A percentile compares a stretch with the other conserved stretches of the same genome.
Evolutionary conservation across 2,888 invertebrate genomes (phyloP).

Genomic region (Drosophila maculinotata): DNA sequence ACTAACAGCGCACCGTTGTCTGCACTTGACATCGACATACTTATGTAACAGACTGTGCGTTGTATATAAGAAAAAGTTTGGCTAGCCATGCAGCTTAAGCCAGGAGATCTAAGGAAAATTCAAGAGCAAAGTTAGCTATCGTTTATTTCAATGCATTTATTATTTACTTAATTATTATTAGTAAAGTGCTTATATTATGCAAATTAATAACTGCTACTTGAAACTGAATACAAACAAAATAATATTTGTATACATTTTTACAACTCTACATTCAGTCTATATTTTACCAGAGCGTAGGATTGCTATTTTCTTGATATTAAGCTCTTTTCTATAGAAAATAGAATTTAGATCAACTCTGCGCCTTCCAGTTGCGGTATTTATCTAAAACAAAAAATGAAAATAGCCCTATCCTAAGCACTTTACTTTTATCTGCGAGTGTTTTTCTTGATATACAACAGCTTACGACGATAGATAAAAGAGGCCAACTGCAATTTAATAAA

Average conservation of each 20-base stretch:
- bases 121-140: too few species aligned
- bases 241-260: too few species aligned
- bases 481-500: constrained; percentile 50
- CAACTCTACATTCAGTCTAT: too few species aligned
- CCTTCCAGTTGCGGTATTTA: background rate
- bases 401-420: background rate
- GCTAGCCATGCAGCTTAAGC: background rate
- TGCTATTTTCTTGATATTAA: constrained; percentile 1
- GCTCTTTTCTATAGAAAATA: background rate
- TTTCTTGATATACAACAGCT: constrained; percentile 25
- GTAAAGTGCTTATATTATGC: too few species aligned
- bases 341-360: background rate
- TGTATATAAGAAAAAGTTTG: background rate
- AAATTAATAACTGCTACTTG: too few species aligned
- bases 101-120: background rate
- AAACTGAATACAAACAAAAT: too few species aligned
- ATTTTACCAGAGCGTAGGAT: background rate
- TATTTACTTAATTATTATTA: too few species aligned
- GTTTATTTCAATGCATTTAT: too few species aligned
- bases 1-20: constrained; percentile 15
- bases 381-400: too few species aligned
- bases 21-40: constrained; percentile 11
- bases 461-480: constrained; percentile 9
- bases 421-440: background rate
- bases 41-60: constrained; percentile 3